These are phyloP conservation scores for Paracanthobrama guichenoti DNA, from an alignment of 2,113 vertebrate genomes.

Conservation along the genomic window DNA sequence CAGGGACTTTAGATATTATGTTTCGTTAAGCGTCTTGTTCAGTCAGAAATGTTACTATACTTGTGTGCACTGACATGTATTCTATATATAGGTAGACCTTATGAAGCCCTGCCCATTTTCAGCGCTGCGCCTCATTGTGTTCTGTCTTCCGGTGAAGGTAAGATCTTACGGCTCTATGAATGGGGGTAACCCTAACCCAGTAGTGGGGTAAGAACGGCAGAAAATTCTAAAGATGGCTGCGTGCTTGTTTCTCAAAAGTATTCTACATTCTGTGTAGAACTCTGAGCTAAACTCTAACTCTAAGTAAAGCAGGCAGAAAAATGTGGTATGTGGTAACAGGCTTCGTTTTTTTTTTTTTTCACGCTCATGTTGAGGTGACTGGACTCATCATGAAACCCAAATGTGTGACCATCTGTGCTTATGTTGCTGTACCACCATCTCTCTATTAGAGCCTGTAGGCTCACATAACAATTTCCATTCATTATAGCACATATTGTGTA, in stretches of 20 bases:
- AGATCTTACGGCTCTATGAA: too few relatives aligned
- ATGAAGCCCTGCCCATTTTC: too few relatives aligned
- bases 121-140: too few relatives aligned
- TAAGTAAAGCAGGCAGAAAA: not conserved
- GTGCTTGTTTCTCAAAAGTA: not conserved
- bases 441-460: not conserved
- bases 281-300: not conserved
- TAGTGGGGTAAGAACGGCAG: too few relatives aligned
- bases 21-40: too few relatives aligned
- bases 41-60: too few relatives aligned
- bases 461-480: slow-evolving; percentile 38
- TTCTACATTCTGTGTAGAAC: not conserved
- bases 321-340: slow-evolving; percentile 29
- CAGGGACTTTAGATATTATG: too few relatives aligned
- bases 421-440: not conserved
- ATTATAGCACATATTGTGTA: slow-evolving; percentile 5
- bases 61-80: too few relatives aligned
- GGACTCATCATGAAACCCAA: slow-evolving; percentile 45
- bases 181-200: too few relatives aligned
- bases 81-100: too few relatives aligned
- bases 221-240: too few relatives aligned
- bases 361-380: slow-evolving; percentile 43
- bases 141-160: too few relatives aligned
- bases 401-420: slow-evolving; percentile 54
- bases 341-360: slow-evolving; percentile 12